phyloP scores from a whole-genome alignment of 1,140 invertebrate species.

The Cotesia typhae region DNA sequence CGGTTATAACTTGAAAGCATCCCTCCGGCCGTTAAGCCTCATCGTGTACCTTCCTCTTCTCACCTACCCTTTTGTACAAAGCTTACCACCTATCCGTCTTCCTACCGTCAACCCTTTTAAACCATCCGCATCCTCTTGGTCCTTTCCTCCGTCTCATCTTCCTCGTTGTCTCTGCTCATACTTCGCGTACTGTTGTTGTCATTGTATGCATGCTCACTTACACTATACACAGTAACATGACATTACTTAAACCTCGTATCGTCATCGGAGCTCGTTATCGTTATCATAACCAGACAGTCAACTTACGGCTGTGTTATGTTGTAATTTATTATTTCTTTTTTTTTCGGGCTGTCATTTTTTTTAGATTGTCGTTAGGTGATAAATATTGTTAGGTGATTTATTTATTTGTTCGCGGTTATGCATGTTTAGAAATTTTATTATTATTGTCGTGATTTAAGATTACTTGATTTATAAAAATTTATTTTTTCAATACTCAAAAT shows the following conservation, averaged over 20 bases:
- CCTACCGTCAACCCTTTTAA: neutral
- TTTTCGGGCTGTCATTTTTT: slow-evolving; percentile 37
- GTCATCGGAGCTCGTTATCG: slow-evolving; percentile 37
- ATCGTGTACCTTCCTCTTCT: slow-evolving; percentile 35
- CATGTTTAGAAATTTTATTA: too few relatives aligned
- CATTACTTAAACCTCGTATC: neutral
- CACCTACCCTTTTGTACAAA: slow-evolving; percentile 8
- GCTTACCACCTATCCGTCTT: neutral
- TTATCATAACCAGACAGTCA: slow-evolving; percentile 45
- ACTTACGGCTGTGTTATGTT: slow-evolving; percentile 22
- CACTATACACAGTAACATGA: slow-evolving; percentile 23
- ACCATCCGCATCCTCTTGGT: slow-evolving; percentile 8
- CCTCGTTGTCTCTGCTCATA: slow-evolving; percentile 21
- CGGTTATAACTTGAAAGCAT: slow-evolving; percentile 38
- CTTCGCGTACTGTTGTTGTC: too few relatives aligned
- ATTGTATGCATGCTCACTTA: slow-evolving; percentile 26
- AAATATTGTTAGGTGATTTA: neutral
- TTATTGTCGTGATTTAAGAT: too few relatives aligned
- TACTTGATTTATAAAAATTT: too few relatives aligned
- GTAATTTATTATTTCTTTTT: slow-evolving; percentile 40
- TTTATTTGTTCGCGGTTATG: too few relatives aligned
- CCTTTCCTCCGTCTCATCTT: slow-evolving; percentile 12
- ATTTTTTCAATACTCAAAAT: too few relatives aligned
- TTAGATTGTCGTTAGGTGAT: neutral
- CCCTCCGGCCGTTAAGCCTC: slow-evolving; percentile 33